These are phyloP conservation scores for Phyllostomus hastatus DNA, from an alignment of 2,113 vertebrate species.

Conservation along the genomic window DNA sequence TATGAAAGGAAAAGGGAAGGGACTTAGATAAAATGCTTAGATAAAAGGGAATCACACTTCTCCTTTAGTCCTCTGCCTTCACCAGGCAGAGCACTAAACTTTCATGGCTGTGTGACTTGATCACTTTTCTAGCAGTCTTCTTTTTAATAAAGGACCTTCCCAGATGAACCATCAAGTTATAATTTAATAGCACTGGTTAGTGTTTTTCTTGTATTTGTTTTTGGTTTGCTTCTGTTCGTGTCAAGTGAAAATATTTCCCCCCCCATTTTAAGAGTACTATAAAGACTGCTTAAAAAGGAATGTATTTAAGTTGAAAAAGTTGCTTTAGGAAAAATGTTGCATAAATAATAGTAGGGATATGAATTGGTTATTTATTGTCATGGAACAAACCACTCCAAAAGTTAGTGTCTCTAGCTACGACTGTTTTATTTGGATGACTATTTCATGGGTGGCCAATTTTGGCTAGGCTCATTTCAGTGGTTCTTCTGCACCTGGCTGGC, in stretches of 20 bases:
- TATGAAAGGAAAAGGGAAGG: background rate
- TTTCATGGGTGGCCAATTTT: background rate
- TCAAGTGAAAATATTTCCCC: background rate
- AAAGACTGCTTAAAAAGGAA: background rate
- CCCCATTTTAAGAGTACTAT: background rate
- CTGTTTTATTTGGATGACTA: background rate
- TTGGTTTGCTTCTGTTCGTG: background rate
- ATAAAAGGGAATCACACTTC: background rate
- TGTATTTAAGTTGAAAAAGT: slow-evolving; percentile 1
- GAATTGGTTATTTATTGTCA: background rate
- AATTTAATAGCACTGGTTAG: background rate
- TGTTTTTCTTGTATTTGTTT: slow-evolving; percentile 8
- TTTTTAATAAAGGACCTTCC: background rate
- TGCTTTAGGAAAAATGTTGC: background rate
- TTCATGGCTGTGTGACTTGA: background rate
- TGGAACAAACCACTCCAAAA: background rate
- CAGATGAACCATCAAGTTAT: background rate
- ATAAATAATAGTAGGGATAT: background rate
- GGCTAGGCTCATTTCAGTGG: background rate
- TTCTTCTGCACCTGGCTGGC: background rate
- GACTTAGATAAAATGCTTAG: background rate
- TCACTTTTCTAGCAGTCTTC: background rate
- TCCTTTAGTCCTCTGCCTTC: background rate
- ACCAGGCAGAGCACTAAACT: background rate
- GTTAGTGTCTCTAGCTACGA: background rate